Evolutionary conservation across 1,140 invertebrate species (phyloP), one percentile per base, ranked within the genome.

Genomic region (Drosophila cardini): DNA sequence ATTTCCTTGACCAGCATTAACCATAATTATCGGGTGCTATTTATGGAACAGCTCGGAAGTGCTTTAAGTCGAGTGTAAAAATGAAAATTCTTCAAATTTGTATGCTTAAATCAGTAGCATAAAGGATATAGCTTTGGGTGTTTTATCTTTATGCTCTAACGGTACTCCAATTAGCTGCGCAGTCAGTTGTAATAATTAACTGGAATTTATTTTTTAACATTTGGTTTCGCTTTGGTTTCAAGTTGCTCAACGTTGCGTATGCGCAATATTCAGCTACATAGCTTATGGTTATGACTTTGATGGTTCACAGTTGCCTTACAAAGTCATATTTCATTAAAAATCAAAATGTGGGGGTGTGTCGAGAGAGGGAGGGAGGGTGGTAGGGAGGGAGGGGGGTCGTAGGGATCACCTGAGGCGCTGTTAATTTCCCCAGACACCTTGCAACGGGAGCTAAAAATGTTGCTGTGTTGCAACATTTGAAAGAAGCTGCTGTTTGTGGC

Each of bases 351-450:
- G 32, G 16, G 16, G 16, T 7, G 21, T n/a, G n/a, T 2, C 1
- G 13, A 9, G n/a, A 5, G 11, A 7, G n/a, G 9, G 11, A 15
- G n/a, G 5, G 42, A 8, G 16, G 26, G 46, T 11, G 11, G 13
- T 40, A n/a, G n/a, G n/a, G n/a, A n/a, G n/a, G n/a, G n/a, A n/a
- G n/a, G n/a, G n/a, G n/a, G n/a, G 36, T 38, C 2, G 36, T 30
- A 45, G 43, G 21, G 21, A 26, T 26, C 73, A 87, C 83, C 83
- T 87, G 76, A 74, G 84, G 84, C 83, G 50, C 78, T 80, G 79
- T 77, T 87, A 87, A 87, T 87, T 87, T 87, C 83, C 83, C 83
- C 76, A 77, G 83, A 89, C 84, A 83, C 80, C 80, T 77, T 82
- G 78, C 83, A 72, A 58, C 42, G 32, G 55, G 21, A 10, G 34